phyloP scores from a whole-genome alignment of 2,888 invertebrate genomes.

The Cabera pusaria region DNA sequence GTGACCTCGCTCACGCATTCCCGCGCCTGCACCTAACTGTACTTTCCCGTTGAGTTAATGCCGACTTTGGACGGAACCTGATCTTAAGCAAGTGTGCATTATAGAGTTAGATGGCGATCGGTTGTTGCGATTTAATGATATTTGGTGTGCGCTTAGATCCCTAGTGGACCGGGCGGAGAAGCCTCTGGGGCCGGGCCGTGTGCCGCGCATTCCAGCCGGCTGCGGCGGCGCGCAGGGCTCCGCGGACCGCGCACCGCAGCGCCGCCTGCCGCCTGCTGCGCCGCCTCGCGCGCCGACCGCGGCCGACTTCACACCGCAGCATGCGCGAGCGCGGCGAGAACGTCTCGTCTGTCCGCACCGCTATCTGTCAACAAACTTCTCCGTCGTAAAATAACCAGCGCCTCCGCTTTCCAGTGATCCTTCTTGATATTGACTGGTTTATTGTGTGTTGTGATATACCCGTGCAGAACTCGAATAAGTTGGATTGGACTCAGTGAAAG shows the following conservation, averaged over 20 bases:
- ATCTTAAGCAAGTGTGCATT: constrained; percentile 77
- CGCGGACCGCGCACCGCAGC: constrained; percentile 33
- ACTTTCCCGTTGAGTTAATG: constrained; percentile 82
- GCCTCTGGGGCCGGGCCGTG: constrained; percentile 52
- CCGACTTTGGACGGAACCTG: constrained; percentile 81
- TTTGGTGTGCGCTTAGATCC: constrained; percentile 69
- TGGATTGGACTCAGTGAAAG: constrained; percentile 66
- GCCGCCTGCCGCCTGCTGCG: constrained; percentile 29
- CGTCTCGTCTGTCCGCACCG: constrained; percentile 71
- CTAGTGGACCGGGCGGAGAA: constrained; percentile 51
- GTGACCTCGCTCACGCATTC: constrained; percentile 84
- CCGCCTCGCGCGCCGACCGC: constrained; percentile 44
- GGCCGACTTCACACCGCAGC: constrained; percentile 80
- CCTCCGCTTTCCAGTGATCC: constrained; percentile 61
- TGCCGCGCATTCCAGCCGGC: constrained; percentile 72
- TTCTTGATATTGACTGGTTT: constrained; percentile 66
- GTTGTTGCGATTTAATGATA: constrained; percentile 81
- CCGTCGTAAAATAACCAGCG: constrained; percentile 66
- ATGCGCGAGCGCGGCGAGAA: constrained; percentile 81
- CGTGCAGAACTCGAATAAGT: constrained; percentile 55
- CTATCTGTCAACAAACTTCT: constrained; percentile 80
- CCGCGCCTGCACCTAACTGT: constrained; percentile 83
- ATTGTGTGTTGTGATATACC: constrained; percentile 64
- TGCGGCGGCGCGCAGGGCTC: constrained; percentile 56
- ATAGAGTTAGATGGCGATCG: constrained; percentile 70